Base-by-base conservation (phyloP, 2,113 vertebrate species). In the Candoia aspera region DNA sequence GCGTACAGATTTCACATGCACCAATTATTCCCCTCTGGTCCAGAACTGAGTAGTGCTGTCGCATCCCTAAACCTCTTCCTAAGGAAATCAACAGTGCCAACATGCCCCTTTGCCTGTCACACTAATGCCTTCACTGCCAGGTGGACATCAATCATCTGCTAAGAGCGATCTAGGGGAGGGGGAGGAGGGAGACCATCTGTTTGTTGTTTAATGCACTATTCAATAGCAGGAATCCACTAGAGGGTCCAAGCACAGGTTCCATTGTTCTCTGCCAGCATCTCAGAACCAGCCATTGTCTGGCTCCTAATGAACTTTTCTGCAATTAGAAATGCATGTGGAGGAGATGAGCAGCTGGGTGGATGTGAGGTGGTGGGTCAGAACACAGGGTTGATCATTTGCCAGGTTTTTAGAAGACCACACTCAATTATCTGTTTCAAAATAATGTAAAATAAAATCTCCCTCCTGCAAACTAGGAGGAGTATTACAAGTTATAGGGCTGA, bases 111-210 rank as follows among this genome's bases (percentile, higher is more conserved):
- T 90, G 91, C 96, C 95, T 90, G 53, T 2, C 1, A 37, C 46
- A 88, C 62, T 88, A 79, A 88, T 79, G 91, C 85, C 84, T 46
- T 54, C 29, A 85, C 53, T 89, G 91, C 94, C 57, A 86, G 88
- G 91, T 54, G 15, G 91, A 90, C 95, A 98, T 98, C 98, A 98
- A 98, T 98, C 98, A 98, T 96, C 97, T 93, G 96, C 97, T 97
- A 96, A 95, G 96, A 85, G 58, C 55, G 11, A 49, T 10, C 19
- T 42, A 37, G 83, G 42, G 29, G 26, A 23, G 60, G 21, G 17
- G 13, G 60, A 24, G 33, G 15, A 26, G 96, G 73, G 96, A 97
- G 97, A 94, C 98, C 98, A 98, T 98, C 98, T 98, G 98, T 98
- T 93, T 92, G 95, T 86, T 92, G 92, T 96, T 96, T 96, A 92